phyloP scores from a whole-genome alignment of 2,888 invertebrate genomes.

The Glyphotaelius pellucidus region DNA sequence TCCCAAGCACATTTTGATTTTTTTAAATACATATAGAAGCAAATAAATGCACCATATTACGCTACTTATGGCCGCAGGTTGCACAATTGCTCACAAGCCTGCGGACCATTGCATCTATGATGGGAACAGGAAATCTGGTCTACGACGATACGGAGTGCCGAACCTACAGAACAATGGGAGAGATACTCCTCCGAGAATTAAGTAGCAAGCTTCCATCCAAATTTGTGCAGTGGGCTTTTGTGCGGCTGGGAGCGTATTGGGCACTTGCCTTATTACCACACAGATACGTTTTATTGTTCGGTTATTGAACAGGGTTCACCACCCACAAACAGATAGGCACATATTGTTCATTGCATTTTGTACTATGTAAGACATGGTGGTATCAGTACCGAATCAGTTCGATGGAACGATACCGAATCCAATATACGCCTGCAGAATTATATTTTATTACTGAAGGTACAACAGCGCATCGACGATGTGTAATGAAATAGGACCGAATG shows the following conservation, averaged over 20 bases:
- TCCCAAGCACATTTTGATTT: too few relatives aligned
- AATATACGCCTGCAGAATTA: too few relatives aligned
- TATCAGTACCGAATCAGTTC: too few relatives aligned
- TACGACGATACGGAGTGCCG: neutral
- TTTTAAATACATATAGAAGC: too few relatives aligned
- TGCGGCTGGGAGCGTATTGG: neutral
- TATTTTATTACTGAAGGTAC: too few relatives aligned
- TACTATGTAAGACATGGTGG: too few relatives aligned
- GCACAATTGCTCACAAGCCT: neutral
- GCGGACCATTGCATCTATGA: neutral
- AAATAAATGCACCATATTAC: neutral
- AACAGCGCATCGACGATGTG: too few relatives aligned
- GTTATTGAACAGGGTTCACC: neutral
- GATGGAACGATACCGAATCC: too few relatives aligned
- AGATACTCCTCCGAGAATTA: neutral
- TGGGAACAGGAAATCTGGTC: conserved; percentile 6
- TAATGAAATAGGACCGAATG: too few relatives aligned
- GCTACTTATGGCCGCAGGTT: neutral
- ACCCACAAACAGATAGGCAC: neutral
- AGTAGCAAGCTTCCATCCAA: neutral
- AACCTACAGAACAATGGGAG: neutral
- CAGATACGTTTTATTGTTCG: neutral
- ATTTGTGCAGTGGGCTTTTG: neutral
- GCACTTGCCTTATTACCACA: neutral
- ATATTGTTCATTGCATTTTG: too few relatives aligned